Conservation (phyloP, 2,113 vertebrate genomes). For the Epinephelus moara region DNA sequence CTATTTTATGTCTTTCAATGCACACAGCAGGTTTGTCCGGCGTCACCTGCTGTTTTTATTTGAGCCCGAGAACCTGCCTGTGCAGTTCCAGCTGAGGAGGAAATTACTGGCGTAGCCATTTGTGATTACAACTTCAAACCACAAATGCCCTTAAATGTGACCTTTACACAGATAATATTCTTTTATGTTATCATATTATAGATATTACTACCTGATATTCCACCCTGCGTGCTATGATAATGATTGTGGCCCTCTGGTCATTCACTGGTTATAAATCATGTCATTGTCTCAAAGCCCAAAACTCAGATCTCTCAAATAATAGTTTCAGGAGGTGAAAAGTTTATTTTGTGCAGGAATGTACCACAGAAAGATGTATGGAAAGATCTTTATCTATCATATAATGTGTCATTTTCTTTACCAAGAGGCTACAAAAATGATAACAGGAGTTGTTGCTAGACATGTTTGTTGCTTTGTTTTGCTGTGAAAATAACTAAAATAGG, state of each 20-base stretch:
- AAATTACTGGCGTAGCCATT: constrained; percentile 13
- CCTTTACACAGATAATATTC: constrained; percentile 2
- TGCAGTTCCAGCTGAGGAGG: constrained; percentile 32
- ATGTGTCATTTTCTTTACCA: not conserved
- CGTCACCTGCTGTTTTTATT: constrained; percentile 30
- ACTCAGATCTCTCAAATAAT: not conserved
- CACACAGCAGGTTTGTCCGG: not conserved
- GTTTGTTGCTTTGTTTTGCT: not conserved
- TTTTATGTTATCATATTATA: constrained; percentile 12
- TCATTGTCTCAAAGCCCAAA: not conserved
- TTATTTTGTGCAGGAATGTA: not conserved
- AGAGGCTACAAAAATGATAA: not conserved
- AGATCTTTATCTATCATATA: not conserved
- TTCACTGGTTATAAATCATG: not conserved
- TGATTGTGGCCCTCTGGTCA: not conserved
- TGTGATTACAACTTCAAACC: constrained; percentile 17
- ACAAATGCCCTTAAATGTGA: constrained; percentile 27
- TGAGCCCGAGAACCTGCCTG: constrained; percentile 13
- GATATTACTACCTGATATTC: constrained; percentile 7
- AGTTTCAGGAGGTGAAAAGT: not conserved
- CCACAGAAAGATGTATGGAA: not conserved
- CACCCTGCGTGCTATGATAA: not conserved
- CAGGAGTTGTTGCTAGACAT: not conserved
- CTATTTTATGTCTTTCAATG: constrained; percentile 13
- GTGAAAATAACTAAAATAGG: not conserved